Evolutionary conservation across 2,797 vertebrate genomes (phyloP).

Genomic region (Balearica regulorum): DNA sequence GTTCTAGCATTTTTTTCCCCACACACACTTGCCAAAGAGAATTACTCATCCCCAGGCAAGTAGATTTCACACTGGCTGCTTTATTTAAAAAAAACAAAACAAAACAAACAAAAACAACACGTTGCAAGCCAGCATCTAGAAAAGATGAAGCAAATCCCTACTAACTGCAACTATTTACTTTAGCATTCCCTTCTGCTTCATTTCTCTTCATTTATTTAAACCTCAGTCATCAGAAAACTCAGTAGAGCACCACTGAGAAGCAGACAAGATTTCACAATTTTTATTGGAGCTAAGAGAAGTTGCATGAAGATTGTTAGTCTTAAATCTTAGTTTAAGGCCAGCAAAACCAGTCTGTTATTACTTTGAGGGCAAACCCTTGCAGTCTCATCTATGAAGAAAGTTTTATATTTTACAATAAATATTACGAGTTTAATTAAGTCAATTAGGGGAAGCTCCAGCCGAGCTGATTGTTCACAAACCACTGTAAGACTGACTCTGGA

Average conservation of each 20-base stretch:
- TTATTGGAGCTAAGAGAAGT: background rate
- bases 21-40: background rate
- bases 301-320: background rate
- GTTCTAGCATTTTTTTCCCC: background rate
- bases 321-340: background rate
- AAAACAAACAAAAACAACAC: background rate
- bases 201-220: background rate
- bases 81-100: background rate
- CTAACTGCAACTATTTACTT: background rate
- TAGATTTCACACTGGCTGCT: background rate
- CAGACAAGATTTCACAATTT: background rate
- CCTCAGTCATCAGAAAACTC: background rate
- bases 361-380: background rate
- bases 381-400: background rate
- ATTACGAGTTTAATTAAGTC: background rate
- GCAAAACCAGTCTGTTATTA: background rate
- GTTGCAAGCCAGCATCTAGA: background rate
- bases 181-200: background rate
- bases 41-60: background rate
- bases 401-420: background rate
- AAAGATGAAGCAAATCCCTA: background rate
- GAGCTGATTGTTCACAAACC: background rate
- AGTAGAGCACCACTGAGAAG: background rate
- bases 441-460: background rate
- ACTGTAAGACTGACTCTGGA: background rate